Percentiles rank a stretch among this genome's conserved stretches.
Conservation (phyloP, 2,888 invertebrate species). For the Tridacna gigas region DNA sequence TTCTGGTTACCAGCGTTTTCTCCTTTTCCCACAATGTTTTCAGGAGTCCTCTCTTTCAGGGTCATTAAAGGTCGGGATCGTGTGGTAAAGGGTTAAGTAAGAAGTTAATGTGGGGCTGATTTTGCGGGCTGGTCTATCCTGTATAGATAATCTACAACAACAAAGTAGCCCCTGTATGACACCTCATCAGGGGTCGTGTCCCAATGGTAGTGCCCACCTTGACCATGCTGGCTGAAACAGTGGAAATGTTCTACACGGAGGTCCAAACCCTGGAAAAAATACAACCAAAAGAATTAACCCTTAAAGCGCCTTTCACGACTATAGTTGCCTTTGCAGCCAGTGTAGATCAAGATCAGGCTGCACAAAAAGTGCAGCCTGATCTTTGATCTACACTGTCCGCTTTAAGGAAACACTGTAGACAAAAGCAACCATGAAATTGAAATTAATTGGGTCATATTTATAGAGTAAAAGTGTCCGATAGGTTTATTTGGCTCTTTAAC, state of each 20-base stretch:
- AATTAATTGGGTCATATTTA: no score
- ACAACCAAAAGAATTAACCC: not conserved
- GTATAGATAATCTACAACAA: conserved; percentile 87
- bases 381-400: no score
- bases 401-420: no score
- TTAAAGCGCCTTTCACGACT: no score
- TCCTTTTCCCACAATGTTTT: conserved; percentile 12
- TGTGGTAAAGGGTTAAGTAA: not conserved
- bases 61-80: not conserved
- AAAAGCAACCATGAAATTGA: no score
- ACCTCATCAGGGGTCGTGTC: conserved; percentile 95
- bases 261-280: conserved; percentile 90
- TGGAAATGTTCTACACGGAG: conserved; percentile 98
- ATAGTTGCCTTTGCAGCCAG: no score
- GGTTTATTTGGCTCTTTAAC: no score
- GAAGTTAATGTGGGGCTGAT: not conserved
- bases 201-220: conserved; percentile 96
- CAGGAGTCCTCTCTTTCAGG: not conserved
- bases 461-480: no score
- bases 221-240: conserved; percentile 89
- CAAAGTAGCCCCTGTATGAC: conserved; percentile 96
- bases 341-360: no score
- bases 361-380: no score
- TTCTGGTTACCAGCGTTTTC: conserved; percentile 1
- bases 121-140: conserved; percentile 85